Percentiles rank a stretch among this genome's conserved stretches.
phyloP scores from a whole-genome alignment of 2,888 invertebrate species.

The Byasa hedistus region DNA sequence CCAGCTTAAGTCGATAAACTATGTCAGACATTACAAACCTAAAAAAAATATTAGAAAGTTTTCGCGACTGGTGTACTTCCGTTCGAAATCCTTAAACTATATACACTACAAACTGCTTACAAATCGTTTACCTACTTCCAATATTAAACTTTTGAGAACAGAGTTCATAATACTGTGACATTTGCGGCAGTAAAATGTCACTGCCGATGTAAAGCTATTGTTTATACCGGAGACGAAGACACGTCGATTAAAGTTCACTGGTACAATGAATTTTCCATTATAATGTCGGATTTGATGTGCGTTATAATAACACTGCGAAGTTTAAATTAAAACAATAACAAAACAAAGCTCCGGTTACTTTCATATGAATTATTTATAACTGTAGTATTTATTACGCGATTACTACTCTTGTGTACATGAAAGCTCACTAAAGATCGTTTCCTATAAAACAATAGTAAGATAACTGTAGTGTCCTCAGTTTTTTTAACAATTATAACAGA shows the following conservation, averaged over 20 bases:
- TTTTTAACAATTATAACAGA: too few species aligned
- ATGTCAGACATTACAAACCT: background rate
- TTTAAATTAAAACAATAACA: background rate
- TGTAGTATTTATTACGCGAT: too few species aligned
- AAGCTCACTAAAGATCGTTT: too few species aligned
- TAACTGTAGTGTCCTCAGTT: too few species aligned
- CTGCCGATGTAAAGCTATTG: constrained; percentile 17
- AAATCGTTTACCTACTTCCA: background rate
- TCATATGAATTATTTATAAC: background rate
- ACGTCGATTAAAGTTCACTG: constrained; percentile 21
- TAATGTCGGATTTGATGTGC: constrained; percentile 4
- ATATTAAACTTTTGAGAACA: background rate
- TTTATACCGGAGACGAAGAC: constrained; percentile 24
- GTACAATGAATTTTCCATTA: constrained; percentile 21
- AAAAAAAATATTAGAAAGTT: background rate
- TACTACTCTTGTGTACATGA: too few species aligned
- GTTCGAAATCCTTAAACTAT: background rate
- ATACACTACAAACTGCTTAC: background rate
- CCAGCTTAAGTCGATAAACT: background rate
- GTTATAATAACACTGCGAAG: background rate
- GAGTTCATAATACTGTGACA: constrained; percentile 20
- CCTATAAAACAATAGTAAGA: too few species aligned
- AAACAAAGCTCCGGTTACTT: background rate
- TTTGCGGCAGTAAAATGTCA: constrained; percentile 20
- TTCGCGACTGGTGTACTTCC: background rate